Evolutionary conservation across 2,797 vertebrate species (phyloP), one percentile per base, ranked within the genome.

Genomic region (Anguilla anguilla): DNA sequence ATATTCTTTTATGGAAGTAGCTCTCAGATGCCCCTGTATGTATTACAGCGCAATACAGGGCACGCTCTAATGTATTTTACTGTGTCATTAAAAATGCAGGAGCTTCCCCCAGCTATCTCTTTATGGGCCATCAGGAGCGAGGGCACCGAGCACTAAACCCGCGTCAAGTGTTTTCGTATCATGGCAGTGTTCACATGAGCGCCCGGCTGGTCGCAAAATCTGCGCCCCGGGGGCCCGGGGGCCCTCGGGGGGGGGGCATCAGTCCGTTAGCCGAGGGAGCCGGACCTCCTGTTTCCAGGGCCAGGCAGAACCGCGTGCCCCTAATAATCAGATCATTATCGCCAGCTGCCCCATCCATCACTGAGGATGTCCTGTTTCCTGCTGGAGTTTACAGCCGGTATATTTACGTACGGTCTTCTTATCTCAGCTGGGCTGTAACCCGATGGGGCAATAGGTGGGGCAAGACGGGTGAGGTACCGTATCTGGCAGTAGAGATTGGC

Each of bases 1-100:
- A 6, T 31, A 1, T 25, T 39, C 25, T 46, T 39, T 85, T 25
- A 39, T 85, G 11, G 13, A 6, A 22, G 74, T 15, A 11, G 72
- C 51, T 85, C n/a, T 55, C 22, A n/a, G 28, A 57, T 61, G 19
- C 55, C 17, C 43, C 55, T 59, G 17, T 39, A 35, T 39, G 53
- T 46, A 61, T 35, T 43, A 59, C 61, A 85, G 7, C 39, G 67
- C n/a, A 35, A 25, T n/a, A 53, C 46, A 28, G 51, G 51, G 25
- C 83, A 39, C 22, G 22, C 25, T 4, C 28, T 84, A 15, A 59
- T 39, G 53, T 84, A 17, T 17, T 39, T 13, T 84, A 25, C 57
- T 64, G 35, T 64, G 55, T 9, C 55, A 85, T 85, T 85, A 85
- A 46, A 67, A 61, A 85, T 85, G 46, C 19, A 85, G 35, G 59